Base-by-base conservation (phyloP, 2,888 invertebrate genomes). In the Euclidia mi region DNA sequence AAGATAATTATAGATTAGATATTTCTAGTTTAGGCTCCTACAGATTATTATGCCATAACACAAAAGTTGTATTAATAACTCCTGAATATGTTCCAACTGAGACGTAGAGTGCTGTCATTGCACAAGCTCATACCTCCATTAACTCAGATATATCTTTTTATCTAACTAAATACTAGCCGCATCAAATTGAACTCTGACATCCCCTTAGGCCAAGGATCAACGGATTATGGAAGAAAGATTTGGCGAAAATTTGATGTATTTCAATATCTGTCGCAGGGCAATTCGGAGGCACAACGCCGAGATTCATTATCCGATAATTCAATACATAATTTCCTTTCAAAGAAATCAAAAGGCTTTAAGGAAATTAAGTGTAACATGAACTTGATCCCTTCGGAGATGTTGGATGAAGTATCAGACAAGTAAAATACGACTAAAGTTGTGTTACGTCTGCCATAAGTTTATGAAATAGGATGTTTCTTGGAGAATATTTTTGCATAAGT, bases 321-420 rank as follows among this genome's bases (percentile, higher is more conserved):
- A 29, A 59, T 53, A 34, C 50, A 53, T 60, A 68, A 68, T 69
- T 57, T 68, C 68, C 61, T 61, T 60, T 14, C 48, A 43, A 45
- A 61, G 61, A 68, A 68, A 68, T 69, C 61, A 69, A 51, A 10
- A 37, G 43, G 10, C 45, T 37, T 52, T 25, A 34, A 51, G 60
- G 53, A 67, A 52, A 68, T 68, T 48, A 61, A 56, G 48, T 25
- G 18, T 11, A n/a, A 15, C n/a, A n/a, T 11, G 20, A 34, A 49
- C n/a, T 49, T 41, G 42, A 57, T 68, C 46, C 61, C 65, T 49
- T 51, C 45, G 40, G 20, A 9, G 9, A 20, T 28, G n/a, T 17
- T 10, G 2, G 4, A 18, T 48, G 9, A 47, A 20, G 38, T 47
- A 45, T 25, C 20, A 38, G 38, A 45, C 18, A 7, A 35, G 48